Evolutionary conservation across 2,113 vertebrate genomes (phyloP).

Genomic region (Strix aluco): DNA sequence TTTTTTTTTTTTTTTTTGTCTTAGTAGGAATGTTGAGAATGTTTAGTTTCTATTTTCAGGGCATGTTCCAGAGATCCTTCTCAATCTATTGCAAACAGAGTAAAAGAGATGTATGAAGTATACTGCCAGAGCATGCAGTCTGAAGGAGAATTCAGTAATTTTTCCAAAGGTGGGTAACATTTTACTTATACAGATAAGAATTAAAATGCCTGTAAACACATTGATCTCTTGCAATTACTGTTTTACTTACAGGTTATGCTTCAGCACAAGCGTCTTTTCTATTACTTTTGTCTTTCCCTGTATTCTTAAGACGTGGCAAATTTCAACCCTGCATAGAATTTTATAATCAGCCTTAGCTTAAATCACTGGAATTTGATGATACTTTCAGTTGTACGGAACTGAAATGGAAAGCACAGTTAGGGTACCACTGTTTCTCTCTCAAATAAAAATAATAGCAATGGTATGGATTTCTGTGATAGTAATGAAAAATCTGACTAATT

Average conservation of each 20-base stretch:
- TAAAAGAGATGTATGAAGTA: conserved; percentile 87
- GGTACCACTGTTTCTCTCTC: background rate
- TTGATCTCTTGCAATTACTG: background rate
- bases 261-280: background rate
- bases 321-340: background rate
- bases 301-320: background rate
- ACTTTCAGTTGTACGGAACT: background rate
- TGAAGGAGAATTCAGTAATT: conserved; percentile 65
- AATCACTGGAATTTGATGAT: background rate
- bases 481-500: background rate
- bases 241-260: background rate
- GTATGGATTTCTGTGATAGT: background rate
- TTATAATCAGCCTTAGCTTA: background rate
- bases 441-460: background rate
- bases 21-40: background rate
- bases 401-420: background rate
- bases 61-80: conserved; percentile 89
- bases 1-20: background rate
- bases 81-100: conserved; percentile 80
- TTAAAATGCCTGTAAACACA: background rate
- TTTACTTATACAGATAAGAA: background rate
- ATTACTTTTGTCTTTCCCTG: background rate
- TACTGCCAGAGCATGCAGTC: conserved; percentile 79
- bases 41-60: conserved; percentile 66
- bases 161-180: conserved; percentile 78